Evolutionary conservation across 2,888 invertebrate species (phyloP).

Genomic region (Cylindroiulus punctatus): DNA sequence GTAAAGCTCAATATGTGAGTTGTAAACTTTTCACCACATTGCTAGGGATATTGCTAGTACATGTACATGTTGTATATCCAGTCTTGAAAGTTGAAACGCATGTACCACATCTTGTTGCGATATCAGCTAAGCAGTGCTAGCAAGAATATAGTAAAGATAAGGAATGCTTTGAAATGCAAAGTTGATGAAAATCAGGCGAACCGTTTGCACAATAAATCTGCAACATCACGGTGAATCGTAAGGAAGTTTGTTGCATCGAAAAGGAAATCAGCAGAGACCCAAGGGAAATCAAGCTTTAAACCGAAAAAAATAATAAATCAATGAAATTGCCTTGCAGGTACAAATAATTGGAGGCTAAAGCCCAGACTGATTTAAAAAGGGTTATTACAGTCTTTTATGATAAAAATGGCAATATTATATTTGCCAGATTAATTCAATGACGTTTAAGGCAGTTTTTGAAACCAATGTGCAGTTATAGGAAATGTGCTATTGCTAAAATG

Average conservation of each 20-base stretch:
- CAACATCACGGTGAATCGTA: background rate
- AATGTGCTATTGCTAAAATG: too few relatives aligned
- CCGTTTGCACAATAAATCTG: background rate
- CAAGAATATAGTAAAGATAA: background rate
- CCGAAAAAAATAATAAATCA: background rate
- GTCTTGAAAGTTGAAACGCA: too few relatives aligned
- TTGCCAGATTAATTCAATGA: too few relatives aligned
- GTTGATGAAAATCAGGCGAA: background rate
- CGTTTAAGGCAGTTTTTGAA: too few relatives aligned
- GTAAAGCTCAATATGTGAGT: too few relatives aligned
- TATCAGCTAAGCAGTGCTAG: background rate
- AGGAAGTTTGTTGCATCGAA: background rate
- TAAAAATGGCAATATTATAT: too few relatives aligned
- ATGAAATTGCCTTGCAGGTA: background rate
- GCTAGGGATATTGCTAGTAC: too few relatives aligned
- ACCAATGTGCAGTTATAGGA: too few relatives aligned
- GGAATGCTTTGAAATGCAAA: background rate
- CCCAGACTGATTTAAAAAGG: background rate
- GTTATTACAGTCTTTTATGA: too few relatives aligned
- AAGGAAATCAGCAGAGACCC: background rate
- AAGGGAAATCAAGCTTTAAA: constrained; percentile 15
- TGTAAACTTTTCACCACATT: too few relatives aligned
- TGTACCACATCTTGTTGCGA: background rate
- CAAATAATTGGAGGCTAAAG: background rate
- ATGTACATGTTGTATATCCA: too few relatives aligned